These are phyloP conservation scores for Tretioscincus oriximinensis DNA, from an alignment of 2,113 vertebrate species.

Conservation along the genomic window DNA sequence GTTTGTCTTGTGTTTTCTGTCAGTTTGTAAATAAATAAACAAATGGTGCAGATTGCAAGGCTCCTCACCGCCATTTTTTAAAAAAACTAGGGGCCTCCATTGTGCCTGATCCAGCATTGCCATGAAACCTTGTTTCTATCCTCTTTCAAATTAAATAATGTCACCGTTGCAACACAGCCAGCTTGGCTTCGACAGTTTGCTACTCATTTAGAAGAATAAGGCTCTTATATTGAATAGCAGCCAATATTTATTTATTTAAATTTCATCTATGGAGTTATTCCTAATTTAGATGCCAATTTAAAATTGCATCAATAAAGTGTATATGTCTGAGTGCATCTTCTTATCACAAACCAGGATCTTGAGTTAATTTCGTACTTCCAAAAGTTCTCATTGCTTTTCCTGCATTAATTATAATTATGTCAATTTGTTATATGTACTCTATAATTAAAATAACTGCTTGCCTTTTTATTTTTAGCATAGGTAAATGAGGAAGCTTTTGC, in stretches of 20 bases:
- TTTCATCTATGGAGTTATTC: neutral
- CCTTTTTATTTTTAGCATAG: conserved; percentile 48
- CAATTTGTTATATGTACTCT: conserved; percentile 63
- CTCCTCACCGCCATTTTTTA: no score
- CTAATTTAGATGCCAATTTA: neutral
- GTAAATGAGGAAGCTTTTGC: neutral
- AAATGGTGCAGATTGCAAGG: no score
- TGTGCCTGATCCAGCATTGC: no score
- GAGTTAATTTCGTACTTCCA: conserved; percentile 49
- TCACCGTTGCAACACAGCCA: no score
- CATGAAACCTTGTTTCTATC: no score
- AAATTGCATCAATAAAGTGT: neutral
- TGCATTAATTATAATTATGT: conserved; percentile 61
- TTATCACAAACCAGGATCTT: conserved; percentile 16
- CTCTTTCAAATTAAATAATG: no score
- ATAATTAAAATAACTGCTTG: conserved; percentile 55
- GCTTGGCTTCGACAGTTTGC: neutral
- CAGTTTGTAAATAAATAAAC: no score
- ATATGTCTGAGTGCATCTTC: neutral
- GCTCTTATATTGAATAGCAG: neutral
- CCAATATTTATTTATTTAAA: neutral
- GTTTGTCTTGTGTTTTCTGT: no score
- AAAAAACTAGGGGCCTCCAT: no score
- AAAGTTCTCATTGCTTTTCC: conserved; percentile 49
- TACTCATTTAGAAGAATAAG: neutral